Evolutionary conservation across 2,888 invertebrate species (phyloP).

Genomic region (Druceiella hillmani): DNA sequence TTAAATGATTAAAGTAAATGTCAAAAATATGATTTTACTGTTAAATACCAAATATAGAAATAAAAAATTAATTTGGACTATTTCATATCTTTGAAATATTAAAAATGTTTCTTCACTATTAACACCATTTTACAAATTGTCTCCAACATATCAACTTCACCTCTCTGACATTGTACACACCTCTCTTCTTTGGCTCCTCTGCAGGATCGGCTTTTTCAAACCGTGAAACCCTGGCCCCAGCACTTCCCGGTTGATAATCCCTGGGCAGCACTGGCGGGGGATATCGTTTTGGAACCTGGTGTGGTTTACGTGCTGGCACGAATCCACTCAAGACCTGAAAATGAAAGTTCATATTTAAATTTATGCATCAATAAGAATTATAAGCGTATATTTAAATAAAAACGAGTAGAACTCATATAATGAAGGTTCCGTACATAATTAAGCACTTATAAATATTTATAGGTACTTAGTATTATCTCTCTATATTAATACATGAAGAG

Average conservation of each 20-base stretch:
- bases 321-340: slow-evolving; percentile 39
- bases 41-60: too few species aligned
- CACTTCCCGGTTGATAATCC: slow-evolving; percentile 33
- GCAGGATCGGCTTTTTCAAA: slow-evolving; percentile 43
- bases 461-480: too few species aligned
- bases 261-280: slow-evolving; percentile 40
- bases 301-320: slow-evolving; percentile 30
- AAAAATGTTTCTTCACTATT: too few species aligned
- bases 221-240: slow-evolving; percentile 39
- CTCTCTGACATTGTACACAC: slow-evolving; percentile 20
- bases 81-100: too few species aligned
- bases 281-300: slow-evolving; percentile 30
- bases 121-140: too few species aligned
- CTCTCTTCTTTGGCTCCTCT: slow-evolving; percentile 38
- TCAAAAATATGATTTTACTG: too few species aligned
- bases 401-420: too few species aligned
- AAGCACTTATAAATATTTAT: too few species aligned
- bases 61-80: too few species aligned
- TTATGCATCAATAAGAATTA: neutral
- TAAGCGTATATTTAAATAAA: neutral
- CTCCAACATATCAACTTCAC: slow-evolving; percentile 30
- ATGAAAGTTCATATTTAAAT: slow-evolving; percentile 1
- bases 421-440: too few species aligned
- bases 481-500: too few species aligned
- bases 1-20: too few species aligned